Conservation (phyloP, 2,797 vertebrate genomes). For the Botia almorhae region DNA sequence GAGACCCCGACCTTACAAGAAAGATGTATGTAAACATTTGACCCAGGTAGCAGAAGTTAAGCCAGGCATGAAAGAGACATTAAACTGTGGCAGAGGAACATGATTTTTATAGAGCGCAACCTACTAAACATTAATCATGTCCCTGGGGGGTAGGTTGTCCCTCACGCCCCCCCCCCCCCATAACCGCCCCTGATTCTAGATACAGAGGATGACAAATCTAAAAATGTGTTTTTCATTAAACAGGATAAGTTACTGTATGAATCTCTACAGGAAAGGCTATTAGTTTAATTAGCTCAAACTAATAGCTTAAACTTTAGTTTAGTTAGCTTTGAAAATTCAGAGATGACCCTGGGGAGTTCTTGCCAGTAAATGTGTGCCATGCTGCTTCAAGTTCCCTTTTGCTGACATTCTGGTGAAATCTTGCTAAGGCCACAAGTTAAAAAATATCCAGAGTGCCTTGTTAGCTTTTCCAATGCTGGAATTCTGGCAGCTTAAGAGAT, state of each 20-base stretch:
- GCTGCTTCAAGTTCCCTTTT: background rate
- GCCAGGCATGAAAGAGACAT: background rate
- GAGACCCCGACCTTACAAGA: constrained; percentile 84
- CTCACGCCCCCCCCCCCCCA: too few relatives aligned
- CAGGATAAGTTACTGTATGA: background rate
- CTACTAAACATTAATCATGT: background rate
- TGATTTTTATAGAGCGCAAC: background rate
- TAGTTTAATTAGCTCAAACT: too few relatives aligned
- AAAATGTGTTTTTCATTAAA: background rate
- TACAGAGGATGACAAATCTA: background rate
- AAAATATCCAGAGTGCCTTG: background rate
- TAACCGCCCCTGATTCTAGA: too few relatives aligned
- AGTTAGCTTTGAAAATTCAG: background rate
- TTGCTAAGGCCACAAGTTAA: constrained; percentile 17
- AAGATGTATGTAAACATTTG: constrained; percentile 83
- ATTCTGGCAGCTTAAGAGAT: background rate
- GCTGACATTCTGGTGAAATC: constrained; percentile 10
- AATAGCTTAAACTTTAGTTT: too few relatives aligned
- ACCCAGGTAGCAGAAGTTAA: too few relatives aligned
- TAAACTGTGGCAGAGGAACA: background rate
- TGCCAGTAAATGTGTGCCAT: background rate
- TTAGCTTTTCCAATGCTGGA: background rate
- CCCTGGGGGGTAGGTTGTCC: too few relatives aligned
- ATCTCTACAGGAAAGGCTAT: background rate
- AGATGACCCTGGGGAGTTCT: background rate